Evolutionary conservation across 2,888 invertebrate genomes (phyloP), one percentile per base, ranked within the genome.

Genomic region (Unio pictorum): DNA sequence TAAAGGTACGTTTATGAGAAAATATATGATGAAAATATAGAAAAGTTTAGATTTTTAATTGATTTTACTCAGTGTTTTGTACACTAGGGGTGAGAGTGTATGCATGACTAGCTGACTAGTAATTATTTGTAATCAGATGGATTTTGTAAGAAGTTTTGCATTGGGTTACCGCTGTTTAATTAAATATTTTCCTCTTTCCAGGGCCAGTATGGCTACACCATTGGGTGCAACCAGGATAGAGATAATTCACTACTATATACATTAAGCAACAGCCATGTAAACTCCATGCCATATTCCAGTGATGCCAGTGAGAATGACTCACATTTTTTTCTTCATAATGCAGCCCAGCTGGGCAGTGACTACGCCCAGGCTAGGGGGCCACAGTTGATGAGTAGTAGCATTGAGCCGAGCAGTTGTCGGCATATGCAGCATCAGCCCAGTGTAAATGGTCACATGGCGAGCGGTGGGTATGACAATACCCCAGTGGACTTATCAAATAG

Each of bases 401-500:
- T 71, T 56, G 66, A 66, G 61, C 62, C 70, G 20, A 30, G 59
- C 54, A 45, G 23, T 57, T 56, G 55, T 58, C 60, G 23, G 54
- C 55, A 18, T 56, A 71, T 55, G 55, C 58, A 28, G 55, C 62
- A 34, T 28, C 70, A 28, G 57, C 68, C 20, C 74, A 61, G 61
- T 63, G 56, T 81, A 65, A 82, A 80, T 76, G 81, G 78, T 67
- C 82, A 77, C 76, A 85, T 86, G 86, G 84, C 85, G 55, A 68
- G 82, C 84, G 17, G 80, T 77, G 56, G 64, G 70, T 45, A 66
- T 61, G 81, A 76, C 66, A 82, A 85, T 70, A 83, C 83, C 69
- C 86, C 86, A 20, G 85, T 87, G 45, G 86, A 87, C 72, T 72
- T 87, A 64, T 85, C 86, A 67, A 83, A 78, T 69, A 73, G 75